A percentile compares a stretch with the other conserved stretches of the same genome.
These are phyloP conservation scores for Melanotaenia pygmaea DNA, from an alignment of 2,797 vertebrate genomes.

Conservation along the genomic window DNA sequence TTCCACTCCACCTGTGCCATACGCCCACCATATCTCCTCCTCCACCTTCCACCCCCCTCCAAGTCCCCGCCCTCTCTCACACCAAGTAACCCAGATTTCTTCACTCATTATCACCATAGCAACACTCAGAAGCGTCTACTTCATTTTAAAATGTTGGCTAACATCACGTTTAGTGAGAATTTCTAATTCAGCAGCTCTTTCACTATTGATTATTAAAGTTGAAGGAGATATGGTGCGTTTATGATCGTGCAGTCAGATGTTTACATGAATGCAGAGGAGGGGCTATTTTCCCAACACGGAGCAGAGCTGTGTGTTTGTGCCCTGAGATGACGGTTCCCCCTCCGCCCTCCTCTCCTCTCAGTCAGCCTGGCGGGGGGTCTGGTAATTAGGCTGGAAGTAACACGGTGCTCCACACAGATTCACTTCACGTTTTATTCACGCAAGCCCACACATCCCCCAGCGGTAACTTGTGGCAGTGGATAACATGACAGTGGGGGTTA, in stretches of 20 bases:
- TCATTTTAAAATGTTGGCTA: neutral
- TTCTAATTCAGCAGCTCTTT: neutral
- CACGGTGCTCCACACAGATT: slow-evolving; percentile 52
- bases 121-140: slow-evolving; percentile 58
- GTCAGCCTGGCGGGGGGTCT: slow-evolving; percentile 63
- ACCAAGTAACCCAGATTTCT: slow-evolving; percentile 76
- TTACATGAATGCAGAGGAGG: slow-evolving; percentile 27
- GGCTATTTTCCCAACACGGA: slow-evolving; percentile 12
- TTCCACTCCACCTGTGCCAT: slow-evolving; percentile 81
- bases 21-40: slow-evolving; percentile 44
- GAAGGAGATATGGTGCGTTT: slow-evolving; percentile 12
- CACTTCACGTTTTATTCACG: slow-evolving; percentile 43
- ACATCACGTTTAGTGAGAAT: neutral
- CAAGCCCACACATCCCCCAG: slow-evolving; percentile 25
- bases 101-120: slow-evolving; percentile 51
- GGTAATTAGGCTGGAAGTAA: slow-evolving; percentile 87
- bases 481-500: slow-evolving; percentile 18
- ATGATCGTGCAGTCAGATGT: slow-evolving; percentile 6
- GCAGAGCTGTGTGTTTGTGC: slow-evolving; percentile 27
- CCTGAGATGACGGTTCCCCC: slow-evolving; percentile 40
- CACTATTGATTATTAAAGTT: slow-evolving; percentile 38
- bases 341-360: slow-evolving; percentile 33
- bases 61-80: slow-evolving; percentile 50
- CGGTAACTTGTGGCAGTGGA: slow-evolving; percentile 16
- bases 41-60: slow-evolving; percentile 57